These are phyloP conservation scores for Cryptoblepharus egeriae DNA, from an alignment of 2,797 vertebrate species.

Conservation along the genomic window DNA sequence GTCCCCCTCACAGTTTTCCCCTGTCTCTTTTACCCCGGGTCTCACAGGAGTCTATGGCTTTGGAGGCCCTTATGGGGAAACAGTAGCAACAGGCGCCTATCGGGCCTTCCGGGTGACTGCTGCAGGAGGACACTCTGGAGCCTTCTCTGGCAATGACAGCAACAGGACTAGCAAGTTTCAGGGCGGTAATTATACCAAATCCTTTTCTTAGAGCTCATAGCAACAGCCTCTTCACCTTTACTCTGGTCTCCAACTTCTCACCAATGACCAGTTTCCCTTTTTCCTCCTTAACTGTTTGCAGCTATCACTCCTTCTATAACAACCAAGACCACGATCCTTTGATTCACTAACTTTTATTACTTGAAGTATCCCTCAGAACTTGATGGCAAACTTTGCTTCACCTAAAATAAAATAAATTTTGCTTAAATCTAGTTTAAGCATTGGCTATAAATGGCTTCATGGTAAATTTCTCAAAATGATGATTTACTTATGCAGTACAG, in stretches of 20 bases:
- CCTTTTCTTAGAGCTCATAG: conserved; percentile 71
- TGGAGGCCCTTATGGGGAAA: conserved; percentile 84
- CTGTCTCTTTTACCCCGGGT: conserved; percentile 67
- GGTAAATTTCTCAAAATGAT: neutral
- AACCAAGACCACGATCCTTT: conserved; percentile 23
- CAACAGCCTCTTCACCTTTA: conserved; percentile 59
- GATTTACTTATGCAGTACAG: neutral
- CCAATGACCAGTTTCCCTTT: conserved; percentile 55
- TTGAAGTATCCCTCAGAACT: conserved; percentile 36
- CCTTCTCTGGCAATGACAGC: conserved; percentile 82
- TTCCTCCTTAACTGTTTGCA: conserved; percentile 55
- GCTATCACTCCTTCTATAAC: conserved; percentile 49
- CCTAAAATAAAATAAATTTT: neutral
- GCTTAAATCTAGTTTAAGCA: neutral
- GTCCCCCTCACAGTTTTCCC: conserved; percentile 73
- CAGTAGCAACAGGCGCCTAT: conserved; percentile 82
- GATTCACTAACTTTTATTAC: conserved; percentile 36
- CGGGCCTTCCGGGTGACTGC: conserved; percentile 82
- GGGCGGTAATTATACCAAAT: conserved; percentile 83
- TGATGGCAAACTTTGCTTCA: neutral
- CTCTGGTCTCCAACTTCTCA: conserved; percentile 59
- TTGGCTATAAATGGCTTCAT: neutral
- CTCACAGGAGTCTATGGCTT: conserved; percentile 84
- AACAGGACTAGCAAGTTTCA: conserved; percentile 85
- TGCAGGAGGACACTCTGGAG: conserved; percentile 81